A percentile compares a stretch with the other conserved stretches of the same genome.
These are phyloP conservation scores for Agrotis puta DNA, from an alignment of 2,888 invertebrate genomes.

Conservation along the genomic window DNA sequence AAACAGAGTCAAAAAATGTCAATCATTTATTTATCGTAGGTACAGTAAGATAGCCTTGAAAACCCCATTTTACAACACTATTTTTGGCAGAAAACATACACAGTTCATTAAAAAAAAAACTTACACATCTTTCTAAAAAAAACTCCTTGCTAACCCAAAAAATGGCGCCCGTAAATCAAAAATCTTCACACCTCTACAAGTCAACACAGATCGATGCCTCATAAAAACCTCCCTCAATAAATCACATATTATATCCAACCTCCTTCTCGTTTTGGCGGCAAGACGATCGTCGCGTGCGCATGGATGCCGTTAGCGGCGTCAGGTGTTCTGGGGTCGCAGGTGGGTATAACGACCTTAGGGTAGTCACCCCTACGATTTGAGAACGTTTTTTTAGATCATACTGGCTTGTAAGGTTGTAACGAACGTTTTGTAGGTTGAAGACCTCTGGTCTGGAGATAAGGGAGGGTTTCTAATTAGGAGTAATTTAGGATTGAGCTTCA, in stretches of 20 bases:
- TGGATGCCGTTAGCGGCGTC: constrained; percentile 84
- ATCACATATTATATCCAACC: constrained; percentile 51
- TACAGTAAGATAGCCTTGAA: not conserved
- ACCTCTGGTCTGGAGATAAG: constrained; percentile 32
- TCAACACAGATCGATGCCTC: not conserved
- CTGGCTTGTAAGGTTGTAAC: constrained; percentile 59
- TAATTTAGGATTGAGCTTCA: not conserved
- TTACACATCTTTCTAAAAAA: not conserved
- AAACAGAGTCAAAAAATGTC: not conserved
- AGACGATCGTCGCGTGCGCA: constrained; percentile 75
- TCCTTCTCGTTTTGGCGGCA: constrained; percentile 54
- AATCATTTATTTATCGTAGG: not conserved
- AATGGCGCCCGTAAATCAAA: not conserved
- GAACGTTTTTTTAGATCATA: constrained; percentile 49
- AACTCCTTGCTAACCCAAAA: not conserved
- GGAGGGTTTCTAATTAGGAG: constrained; percentile 2
- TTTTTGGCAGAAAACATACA: not conserved
- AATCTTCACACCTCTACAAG: constrained; percentile 5
- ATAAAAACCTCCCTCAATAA: constrained; percentile 29
- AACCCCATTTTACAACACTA: not conserved
- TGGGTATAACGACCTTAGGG: constrained; percentile 80
- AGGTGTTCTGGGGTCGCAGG: constrained; percentile 75
- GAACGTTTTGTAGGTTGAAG: constrained; percentile 53
- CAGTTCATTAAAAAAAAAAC: not conserved
- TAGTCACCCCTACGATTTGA: constrained; percentile 73